Evolutionary conservation across 2,888 invertebrate genomes (phyloP).

Genomic region (Tetheella fluctuosa): DNA sequence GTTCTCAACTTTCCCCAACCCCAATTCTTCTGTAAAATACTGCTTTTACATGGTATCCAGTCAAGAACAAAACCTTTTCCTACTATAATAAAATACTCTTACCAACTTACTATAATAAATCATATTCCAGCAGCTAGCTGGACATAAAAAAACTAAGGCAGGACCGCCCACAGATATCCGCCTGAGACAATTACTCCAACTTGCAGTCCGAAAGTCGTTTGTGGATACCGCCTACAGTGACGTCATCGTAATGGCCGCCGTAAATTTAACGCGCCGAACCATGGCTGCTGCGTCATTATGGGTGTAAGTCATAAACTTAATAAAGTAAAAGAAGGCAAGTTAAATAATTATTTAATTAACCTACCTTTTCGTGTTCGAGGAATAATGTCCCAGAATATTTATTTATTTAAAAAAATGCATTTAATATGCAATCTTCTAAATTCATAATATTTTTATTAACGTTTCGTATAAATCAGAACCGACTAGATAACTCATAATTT

Average conservation of each 20-base stretch:
- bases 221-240: slow-evolving; percentile 47
- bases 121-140: slow-evolving; percentile 2
- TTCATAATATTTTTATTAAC: no score
- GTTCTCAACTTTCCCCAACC: no score
- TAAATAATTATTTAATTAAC: no score
- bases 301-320: slow-evolving; percentile 2
- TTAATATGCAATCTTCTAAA: no score
- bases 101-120: neutral
- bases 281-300: slow-evolving; percentile 30
- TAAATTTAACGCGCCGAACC: slow-evolving; percentile 53
- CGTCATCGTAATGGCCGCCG: slow-evolving; percentile 48
- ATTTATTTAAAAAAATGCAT: no score
- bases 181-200: slow-evolving; percentile 28
- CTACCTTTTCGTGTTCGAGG: no score
- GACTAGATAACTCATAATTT: no score
- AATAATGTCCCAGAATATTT: no score
- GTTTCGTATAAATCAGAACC: no score
- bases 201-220: slow-evolving; percentile 49
- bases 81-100: neutral
- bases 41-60: neutral
- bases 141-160: neutral
- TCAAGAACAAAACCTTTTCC: neutral
- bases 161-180: slow-evolving; percentile 6
- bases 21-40: no score
- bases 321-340: neutral